Conservation (phyloP, 2,888 invertebrate genomes). For the Geophilus truncorum region DNA sequence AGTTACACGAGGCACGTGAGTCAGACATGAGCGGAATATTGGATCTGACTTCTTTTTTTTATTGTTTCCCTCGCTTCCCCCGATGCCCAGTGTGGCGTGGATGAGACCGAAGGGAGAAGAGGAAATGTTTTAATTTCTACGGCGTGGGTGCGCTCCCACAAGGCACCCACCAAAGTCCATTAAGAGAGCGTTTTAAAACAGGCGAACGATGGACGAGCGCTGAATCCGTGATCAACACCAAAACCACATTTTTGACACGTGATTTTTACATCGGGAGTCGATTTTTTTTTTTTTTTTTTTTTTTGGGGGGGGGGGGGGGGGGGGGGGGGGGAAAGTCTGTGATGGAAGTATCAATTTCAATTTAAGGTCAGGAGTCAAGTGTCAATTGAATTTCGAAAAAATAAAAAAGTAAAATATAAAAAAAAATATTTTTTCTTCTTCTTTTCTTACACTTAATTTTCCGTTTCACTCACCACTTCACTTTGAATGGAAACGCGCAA, state of each 20-base stretch:
- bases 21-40: slow-evolving; percentile 28
- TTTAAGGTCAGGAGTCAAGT: slow-evolving; percentile 30
- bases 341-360: slow-evolving; percentile 25
- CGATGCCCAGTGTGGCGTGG: slow-evolving; percentile 2
- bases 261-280: neutral
- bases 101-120: slow-evolving; percentile 14
- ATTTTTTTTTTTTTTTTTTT: neutral
- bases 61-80: neutral
- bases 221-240: neutral
- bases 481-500: neutral
- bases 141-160: neutral
- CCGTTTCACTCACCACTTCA: neutral
- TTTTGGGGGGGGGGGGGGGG: no score
- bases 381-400: neutral
- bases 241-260: neutral
- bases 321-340: no score
- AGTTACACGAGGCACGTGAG: slow-evolving; percentile 27
- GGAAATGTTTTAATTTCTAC: slow-evolving; percentile 29
- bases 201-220: neutral
- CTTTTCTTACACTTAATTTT: neutral
- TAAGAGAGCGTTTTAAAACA: slow-evolving; percentile 28
- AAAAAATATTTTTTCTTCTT: no score
- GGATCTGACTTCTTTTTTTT: neutral
- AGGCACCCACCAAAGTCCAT: slow-evolving; percentile 18
- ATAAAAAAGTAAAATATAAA: no score